Percentiles rank a stretch among this genome's conserved stretches.
Evolutionary conservation across 35 echinoderm and acorn worm species (phyloP).

Genomic region (Patiria miniata): DNA sequence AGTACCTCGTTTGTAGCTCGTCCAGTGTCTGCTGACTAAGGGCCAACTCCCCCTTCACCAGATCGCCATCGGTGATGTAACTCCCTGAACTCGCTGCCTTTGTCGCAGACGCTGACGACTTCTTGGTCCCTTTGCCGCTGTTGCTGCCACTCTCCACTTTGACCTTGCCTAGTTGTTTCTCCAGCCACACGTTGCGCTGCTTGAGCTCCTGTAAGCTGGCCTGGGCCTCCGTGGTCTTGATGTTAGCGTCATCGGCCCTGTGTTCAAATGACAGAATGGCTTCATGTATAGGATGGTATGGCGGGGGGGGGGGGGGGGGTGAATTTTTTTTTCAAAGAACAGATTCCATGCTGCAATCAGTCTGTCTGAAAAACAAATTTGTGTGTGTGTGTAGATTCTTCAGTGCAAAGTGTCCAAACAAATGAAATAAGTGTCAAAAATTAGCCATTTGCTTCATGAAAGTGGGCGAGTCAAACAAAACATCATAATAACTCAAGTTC

Average conservation of each 20-base stretch:
- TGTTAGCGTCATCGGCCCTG: constrained; percentile 66
- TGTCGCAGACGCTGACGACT: not conserved
- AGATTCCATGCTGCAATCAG: not conserved
- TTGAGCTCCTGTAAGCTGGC: constrained; percentile 60
- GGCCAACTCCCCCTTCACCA: constrained; percentile 62
- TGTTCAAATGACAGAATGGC: not conserved
- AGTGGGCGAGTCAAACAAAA: no score
- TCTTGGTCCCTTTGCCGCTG: constrained; percentile 37
- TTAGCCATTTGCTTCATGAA: no score
- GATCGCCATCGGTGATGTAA: constrained; percentile 52
- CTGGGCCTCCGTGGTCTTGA: constrained; percentile 64
- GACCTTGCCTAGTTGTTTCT: constrained; percentile 84
- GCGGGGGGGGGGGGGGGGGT: not conserved
- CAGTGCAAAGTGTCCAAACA: no score
- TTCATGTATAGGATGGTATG: not conserved
- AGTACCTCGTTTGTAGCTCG: constrained; percentile 88
- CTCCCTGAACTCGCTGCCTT: not conserved
- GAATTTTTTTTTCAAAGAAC: not conserved
- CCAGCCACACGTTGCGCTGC: constrained; percentile 81
- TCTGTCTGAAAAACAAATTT: not conserved
- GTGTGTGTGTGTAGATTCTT: not conserved
- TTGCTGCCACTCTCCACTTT: constrained; percentile 72
- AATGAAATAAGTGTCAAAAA: no score
- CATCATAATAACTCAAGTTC: no score
- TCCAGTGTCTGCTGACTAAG: constrained; percentile 70